Conservation (phyloP, 2,113 vertebrate species). For the Phaethornis superciliosus region DNA sequence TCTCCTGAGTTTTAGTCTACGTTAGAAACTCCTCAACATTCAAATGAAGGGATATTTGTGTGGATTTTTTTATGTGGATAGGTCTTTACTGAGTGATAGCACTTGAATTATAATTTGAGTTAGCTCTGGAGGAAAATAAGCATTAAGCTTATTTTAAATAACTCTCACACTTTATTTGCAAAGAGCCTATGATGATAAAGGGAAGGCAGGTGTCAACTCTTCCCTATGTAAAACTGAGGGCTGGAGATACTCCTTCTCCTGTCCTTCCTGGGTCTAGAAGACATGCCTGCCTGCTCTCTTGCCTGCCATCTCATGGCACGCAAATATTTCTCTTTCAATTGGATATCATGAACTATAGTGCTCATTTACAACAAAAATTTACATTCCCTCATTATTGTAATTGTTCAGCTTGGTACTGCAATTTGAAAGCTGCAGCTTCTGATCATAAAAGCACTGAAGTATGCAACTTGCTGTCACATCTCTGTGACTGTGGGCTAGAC, state of each 20-base stretch:
- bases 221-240: not conserved
- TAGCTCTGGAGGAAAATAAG: not conserved
- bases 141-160: not conserved
- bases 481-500: not conserved
- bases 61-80: not conserved
- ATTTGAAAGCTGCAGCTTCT: conserved; percentile 17
- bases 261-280: not conserved
- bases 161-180: not conserved
- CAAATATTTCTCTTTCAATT: not conserved
- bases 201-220: not conserved
- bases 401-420: not conserved
- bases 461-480: not conserved
- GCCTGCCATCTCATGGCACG: not conserved
- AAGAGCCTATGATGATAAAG: not conserved
- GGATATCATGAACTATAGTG: not conserved
- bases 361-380: not conserved
- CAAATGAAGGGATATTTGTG: not conserved
- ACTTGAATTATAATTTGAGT: not conserved
- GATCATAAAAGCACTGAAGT: conserved; percentile 18
- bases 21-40: not conserved
- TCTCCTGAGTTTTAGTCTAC: not conserved
- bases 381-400: not conserved
- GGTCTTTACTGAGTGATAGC: not conserved
- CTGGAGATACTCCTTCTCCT: not conserved
- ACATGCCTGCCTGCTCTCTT: not conserved